Percentiles rank a stretch among this genome's conserved stretches.
phyloP scores from a whole-genome alignment of 1,140 invertebrate species.

The Asobara japonica region DNA sequence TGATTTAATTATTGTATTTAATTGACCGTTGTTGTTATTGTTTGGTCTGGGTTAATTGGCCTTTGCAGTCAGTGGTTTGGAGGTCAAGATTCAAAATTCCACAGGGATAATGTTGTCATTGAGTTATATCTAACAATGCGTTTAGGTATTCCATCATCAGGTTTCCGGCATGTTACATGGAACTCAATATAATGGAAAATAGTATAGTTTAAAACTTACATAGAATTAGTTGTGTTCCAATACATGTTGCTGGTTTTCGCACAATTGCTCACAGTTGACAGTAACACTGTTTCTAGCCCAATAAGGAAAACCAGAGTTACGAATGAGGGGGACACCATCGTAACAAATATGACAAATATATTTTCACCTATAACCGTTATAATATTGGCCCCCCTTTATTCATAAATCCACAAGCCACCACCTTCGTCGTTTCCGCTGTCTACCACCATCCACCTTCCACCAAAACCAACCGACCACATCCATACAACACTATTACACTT shows the following conservation, averaged over 20 bases:
- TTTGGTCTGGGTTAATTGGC: too few relatives aligned
- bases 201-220: slow-evolving; percentile 66
- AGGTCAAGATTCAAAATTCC: too few relatives aligned
- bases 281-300: slow-evolving; percentile 80
- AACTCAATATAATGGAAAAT: neutral
- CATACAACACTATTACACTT: slow-evolving; percentile 42
- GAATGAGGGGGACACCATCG: slow-evolving; percentile 71
- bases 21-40: too few relatives aligned
- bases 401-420: slow-evolving; percentile 45
- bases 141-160: too few relatives aligned
- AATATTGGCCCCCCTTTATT: neutral
- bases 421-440: slow-evolving; percentile 39
- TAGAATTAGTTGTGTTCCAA: slow-evolving; percentile 86
- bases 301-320: slow-evolving; percentile 77
- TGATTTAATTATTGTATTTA: too few relatives aligned
- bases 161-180: neutral
- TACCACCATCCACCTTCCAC: slow-evolving; percentile 53
- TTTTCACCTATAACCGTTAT: too few relatives aligned
- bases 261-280: slow-evolving; percentile 79
- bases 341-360: slow-evolving; percentile 53
- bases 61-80: too few relatives aligned
- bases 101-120: too few relatives aligned
- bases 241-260: slow-evolving; percentile 86
- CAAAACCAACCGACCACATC: slow-evolving; percentile 56
- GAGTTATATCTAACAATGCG: too few relatives aligned